Base-by-base conservation (phyloP, 1,140 invertebrate genomes). In the Hylyphantes graminicola region DNA sequence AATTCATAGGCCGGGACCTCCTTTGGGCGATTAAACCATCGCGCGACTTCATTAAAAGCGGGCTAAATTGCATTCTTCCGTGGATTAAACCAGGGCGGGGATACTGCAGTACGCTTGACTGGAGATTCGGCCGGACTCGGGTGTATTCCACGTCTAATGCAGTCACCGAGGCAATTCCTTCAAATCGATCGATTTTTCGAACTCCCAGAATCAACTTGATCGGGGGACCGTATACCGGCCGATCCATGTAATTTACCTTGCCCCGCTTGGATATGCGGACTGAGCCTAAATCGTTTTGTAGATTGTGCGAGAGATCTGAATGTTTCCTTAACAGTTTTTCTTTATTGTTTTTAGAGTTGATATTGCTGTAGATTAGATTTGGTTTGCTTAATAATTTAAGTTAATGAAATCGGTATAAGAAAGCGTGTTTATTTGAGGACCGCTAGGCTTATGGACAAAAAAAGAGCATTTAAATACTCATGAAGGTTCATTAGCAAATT, bases 181-280 rank as follows among this genome's bases (percentile, higher is more conserved):
- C 21, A 80, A 70, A 80, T 80, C 59, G 57, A 80, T 80, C 70
- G 77, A 80, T 80, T 80, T 80, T 80, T 70, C 76, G 19, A 67
- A 78, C 15, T 78, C 76, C 68, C 54, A 48, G 50, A 65, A 19
- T 78, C 61, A 19, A 64, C 59, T 51, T 21, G 54, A 59, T 55
- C 21, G 17, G 21, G 74, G 74, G 74, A 17, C 11, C 68, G n/a
- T 70, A 51, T 70, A 53, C 12, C 54, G 51, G n/a, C 51, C 54
- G 68, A 35, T 35, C 35, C 35, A 2, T 35, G 35, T 35, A 35
- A 35, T 35, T 35, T 35, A 35, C 35, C 35, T 35, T 35, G 35
- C 35, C 5, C 35, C 35, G 35, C 35, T 35, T 35, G 5, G 35
- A 35, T 35, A 35, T 5, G 5, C 35, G 35, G 35, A 35, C 35